These are phyloP conservation scores for Dipodomys merriami DNA, from an alignment of 2,113 vertebrate species.

Conservation along the genomic window DNA sequence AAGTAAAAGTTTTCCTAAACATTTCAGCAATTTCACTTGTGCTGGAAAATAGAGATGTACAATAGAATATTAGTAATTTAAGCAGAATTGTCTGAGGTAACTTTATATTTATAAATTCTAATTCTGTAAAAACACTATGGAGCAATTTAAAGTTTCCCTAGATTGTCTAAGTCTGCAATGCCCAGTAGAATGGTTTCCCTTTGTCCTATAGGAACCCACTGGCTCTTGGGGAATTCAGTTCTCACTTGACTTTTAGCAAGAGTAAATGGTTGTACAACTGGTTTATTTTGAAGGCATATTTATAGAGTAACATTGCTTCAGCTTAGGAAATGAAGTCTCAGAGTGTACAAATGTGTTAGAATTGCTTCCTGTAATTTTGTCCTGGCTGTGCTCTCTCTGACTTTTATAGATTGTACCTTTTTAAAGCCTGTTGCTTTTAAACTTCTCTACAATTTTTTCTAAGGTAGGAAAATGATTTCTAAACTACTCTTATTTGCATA, in stretches of 20 bases:
- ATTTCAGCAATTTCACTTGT: neutral
- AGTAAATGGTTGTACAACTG: neutral
- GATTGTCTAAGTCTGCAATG: neutral
- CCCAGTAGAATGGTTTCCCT: neutral
- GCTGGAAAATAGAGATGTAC: neutral
- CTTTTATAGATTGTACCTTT: neutral
- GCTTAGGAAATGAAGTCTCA: neutral
- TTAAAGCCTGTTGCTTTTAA: neutral
- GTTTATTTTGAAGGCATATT: neutral
- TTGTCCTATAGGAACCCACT: neutral
- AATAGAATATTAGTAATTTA: neutral
- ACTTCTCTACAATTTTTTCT: neutral
- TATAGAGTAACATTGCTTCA: neutral
- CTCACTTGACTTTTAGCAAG: neutral
- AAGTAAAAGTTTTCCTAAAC: neutral
- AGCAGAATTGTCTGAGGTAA: neutral
- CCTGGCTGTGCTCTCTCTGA: neutral
- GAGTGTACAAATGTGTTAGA: neutral
- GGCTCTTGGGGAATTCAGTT: neutral
- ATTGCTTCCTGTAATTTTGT: neutral
- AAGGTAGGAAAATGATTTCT: neutral
- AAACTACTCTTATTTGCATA: neutral
- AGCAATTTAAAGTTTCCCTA: neutral
- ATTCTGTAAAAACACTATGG: neutral
- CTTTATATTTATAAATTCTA: neutral